phyloP scores from a whole-genome alignment of 1,140 invertebrate genomes.

The Dendroctonus ponderosae region DNA sequence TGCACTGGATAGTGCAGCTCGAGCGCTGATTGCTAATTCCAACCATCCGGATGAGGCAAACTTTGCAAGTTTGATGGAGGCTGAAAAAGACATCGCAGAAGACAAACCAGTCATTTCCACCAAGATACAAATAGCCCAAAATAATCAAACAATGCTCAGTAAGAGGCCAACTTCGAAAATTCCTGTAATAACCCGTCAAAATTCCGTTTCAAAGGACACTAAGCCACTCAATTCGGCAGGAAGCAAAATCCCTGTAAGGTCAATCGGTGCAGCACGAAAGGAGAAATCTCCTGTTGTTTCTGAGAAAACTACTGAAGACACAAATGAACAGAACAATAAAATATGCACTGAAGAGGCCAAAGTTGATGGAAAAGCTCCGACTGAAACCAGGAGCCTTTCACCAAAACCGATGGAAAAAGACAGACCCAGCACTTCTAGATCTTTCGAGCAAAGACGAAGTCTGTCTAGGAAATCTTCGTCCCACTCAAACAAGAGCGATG shows the following conservation, averaged over 20 bases:
- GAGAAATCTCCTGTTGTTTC: slow-evolving; percentile 2
- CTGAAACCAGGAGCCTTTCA: slow-evolving; percentile 9
- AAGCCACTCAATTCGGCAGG: slow-evolving; percentile 34
- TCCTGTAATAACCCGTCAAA: slow-evolving; percentile 43
- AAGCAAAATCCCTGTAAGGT: slow-evolving; percentile 46
- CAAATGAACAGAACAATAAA: slow-evolving; percentile 5
- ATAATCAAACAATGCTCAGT: slow-evolving; percentile 38
- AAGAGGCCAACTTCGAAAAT: slow-evolving; percentile 45
- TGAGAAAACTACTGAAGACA: background rate
- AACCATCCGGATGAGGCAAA: background rate
- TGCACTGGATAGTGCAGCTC: background rate
- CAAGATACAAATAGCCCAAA: slow-evolving; percentile 46
- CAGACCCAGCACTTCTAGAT: slow-evolving; percentile 16
- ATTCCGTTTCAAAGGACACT: slow-evolving; percentile 37
- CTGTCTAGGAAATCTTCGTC: slow-evolving; percentile 19
- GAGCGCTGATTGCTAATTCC: background rate
- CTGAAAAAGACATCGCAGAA: slow-evolving; percentile 5
- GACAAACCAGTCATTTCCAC: slow-evolving; percentile 37
- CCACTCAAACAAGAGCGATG: slow-evolving; percentile 28
- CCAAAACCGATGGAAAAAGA: slow-evolving; percentile 12
- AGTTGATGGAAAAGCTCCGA: slow-evolving; percentile 1
- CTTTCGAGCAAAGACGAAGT: slow-evolving; percentile 12
- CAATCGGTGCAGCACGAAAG: slow-evolving; percentile 17
- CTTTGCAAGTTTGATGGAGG: background rate
- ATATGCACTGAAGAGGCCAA: slow-evolving; percentile 2